Evolutionary conservation across 2,797 vertebrate genomes (phyloP), one percentile per base, ranked within the genome.

Genomic region (Acipenser ruthenus): DNA sequence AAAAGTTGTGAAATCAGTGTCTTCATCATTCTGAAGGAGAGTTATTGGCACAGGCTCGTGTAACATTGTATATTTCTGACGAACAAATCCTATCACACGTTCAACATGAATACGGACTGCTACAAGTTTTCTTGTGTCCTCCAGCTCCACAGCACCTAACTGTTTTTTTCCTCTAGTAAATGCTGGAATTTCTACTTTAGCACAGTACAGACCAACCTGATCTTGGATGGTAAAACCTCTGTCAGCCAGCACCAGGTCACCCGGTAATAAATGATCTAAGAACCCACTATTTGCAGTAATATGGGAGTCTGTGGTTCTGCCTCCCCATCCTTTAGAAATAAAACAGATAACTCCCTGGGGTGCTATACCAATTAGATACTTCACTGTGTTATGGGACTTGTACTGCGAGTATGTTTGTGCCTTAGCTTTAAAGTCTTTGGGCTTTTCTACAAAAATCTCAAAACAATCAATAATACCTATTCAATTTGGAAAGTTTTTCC

Each of bases 161-260:
- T 67, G 50, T 63, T 67, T 68, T 71, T 71, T 68, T 13, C 56
- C 69, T 62, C 55, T 67, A 49, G 66, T 71, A 59, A 64, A 67
- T 12, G 55, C 66, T 65, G 69, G 66, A 58, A 66, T 66, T n/a
- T 68, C 59, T 7, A 69, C 63, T 50, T 65, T 49, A 52, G 69
- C 70, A 71, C 52, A 62, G 64, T 66, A 71, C 23, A 70, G 62
- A 64, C 70, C 64, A 66, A 66, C 67, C 66, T 64, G 66, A 56
- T 65, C 70, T 71, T 59, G 58, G 47, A 69, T 61, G 62, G 65
- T 61, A 68, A 68, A 66, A 15, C 64, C 67, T 68, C 64, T 56
- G 53, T 66, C 67, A 52, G 61, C 67, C 23, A 71, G 49, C 7
- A 71, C 65, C 37, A 71, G 62, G 66, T 71, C 67, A 55, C 70